Conservation (phyloP, 2,113 vertebrate genomes). For the Choloepus hoffmanni region DNA sequence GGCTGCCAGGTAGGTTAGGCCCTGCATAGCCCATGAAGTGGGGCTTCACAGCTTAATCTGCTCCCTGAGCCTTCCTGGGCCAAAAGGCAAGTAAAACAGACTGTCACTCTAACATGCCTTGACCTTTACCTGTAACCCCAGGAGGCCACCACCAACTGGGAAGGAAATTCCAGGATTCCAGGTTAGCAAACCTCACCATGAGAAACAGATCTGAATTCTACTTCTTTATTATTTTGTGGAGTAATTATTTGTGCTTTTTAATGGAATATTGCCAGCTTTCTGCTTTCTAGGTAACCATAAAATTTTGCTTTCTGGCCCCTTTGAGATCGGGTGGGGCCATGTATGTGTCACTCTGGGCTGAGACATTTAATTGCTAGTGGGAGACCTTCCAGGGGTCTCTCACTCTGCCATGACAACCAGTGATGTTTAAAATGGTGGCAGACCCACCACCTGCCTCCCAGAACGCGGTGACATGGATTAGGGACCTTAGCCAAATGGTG, state of each 20-base stretch:
- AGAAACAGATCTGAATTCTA: background rate
- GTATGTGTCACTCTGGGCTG: background rate
- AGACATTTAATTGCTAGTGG: background rate
- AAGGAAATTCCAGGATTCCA: background rate
- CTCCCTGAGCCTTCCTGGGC: background rate
- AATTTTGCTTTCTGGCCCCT: background rate
- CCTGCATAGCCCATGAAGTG: background rate
- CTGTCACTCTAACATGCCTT: background rate
- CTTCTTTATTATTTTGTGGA: background rate
- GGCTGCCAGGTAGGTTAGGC: background rate
- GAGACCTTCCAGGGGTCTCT: background rate
- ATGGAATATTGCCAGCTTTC: background rate
- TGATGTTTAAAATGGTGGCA: background rate
- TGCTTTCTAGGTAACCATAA: background rate
- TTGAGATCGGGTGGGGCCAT: background rate
- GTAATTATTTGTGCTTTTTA: background rate
- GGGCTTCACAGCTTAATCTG: background rate
- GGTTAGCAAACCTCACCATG: background rate
- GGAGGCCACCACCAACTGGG: background rate
- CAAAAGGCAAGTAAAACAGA: background rate
- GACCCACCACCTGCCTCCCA: background rate
- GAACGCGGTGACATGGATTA: background rate
- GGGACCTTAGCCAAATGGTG: background rate
- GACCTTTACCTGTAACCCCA: background rate
- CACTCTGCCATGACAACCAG: background rate